Evolutionary conservation across 2,113 vertebrate species (phyloP).

Genomic region (Sinocyclocheilus grahami): DNA sequence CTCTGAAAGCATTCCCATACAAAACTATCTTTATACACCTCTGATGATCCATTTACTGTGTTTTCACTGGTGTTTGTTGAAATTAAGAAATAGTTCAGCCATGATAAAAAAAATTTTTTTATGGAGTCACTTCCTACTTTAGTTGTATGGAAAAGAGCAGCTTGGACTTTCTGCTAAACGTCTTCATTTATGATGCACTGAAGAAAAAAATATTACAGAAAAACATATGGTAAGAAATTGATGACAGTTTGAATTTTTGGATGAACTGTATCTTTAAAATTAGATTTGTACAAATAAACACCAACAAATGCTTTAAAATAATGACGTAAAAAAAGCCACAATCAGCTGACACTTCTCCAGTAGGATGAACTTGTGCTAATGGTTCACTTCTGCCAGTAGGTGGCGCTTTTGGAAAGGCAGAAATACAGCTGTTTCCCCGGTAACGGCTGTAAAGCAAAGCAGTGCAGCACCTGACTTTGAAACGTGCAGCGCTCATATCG

Average conservation of each 20-base stretch:
- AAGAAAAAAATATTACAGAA: background rate
- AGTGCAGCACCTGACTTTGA: too few species aligned
- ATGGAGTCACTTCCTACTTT: background rate
- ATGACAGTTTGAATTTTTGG: background rate
- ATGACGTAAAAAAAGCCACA: too few species aligned
- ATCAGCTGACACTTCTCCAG: too few species aligned
- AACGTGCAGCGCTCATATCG: too few species aligned
- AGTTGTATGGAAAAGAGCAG: background rate
- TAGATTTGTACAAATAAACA: too few species aligned
- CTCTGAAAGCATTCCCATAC: conserved; percentile 75
- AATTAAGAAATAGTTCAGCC: background rate
- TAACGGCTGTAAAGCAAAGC: too few species aligned
- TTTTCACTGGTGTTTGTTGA: background rate
- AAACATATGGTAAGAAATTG: background rate
- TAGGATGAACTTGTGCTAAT: too few species aligned
- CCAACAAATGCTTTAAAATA: too few species aligned
- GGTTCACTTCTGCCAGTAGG: too few species aligned
- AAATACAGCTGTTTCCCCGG: too few species aligned
- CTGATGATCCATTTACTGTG: background rate
- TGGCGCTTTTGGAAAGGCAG: too few species aligned
- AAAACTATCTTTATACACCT: conserved; percentile 1
- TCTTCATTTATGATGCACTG: too few species aligned
- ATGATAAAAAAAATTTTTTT: background rate
- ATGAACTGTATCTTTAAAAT: background rate
- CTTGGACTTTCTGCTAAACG: background rate